Evolutionary conservation across 2,888 invertebrate genomes (phyloP).

Genomic region (Morpho helenor): DNA sequence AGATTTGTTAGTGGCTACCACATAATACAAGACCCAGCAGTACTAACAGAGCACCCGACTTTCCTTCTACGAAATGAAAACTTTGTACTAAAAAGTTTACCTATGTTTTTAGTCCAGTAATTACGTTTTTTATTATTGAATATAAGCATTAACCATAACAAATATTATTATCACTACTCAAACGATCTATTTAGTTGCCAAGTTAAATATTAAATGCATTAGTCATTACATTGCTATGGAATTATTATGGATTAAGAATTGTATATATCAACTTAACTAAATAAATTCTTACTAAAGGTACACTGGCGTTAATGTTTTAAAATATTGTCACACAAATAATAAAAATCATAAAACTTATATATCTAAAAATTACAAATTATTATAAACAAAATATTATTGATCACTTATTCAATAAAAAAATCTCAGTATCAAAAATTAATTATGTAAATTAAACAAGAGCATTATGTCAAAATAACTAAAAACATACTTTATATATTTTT

Average conservation of each 20-base stretch:
- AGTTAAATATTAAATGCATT: conserved; percentile 8
- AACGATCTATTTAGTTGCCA: background rate
- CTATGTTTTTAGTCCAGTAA: too few relatives aligned
- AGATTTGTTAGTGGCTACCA: too few relatives aligned
- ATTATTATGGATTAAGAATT: background rate
- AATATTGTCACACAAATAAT: conserved; percentile 6
- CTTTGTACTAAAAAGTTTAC: too few relatives aligned
- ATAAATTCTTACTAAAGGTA: conserved; percentile 6
- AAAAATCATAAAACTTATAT: background rate
- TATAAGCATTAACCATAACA: too few relatives aligned
- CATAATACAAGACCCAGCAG: too few relatives aligned
- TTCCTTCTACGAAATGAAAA: too few relatives aligned
- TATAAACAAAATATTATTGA: background rate
- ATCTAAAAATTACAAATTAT: too few relatives aligned
- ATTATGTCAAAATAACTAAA: background rate
- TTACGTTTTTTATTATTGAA: too few relatives aligned
- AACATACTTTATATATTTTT: conserved; percentile 1
- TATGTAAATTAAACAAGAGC: background rate
- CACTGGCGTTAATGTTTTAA: conserved; percentile 2
- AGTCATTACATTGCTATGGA: background rate
- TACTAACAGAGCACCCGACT: too few relatives aligned
- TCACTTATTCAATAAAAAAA: conserved; percentile 9
- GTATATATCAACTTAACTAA: conserved; percentile 4
- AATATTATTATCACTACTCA: too few relatives aligned
- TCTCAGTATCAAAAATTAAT: conserved; percentile 7